These are phyloP conservation scores for Omphaloscelis lunosa DNA, from an alignment of 2,888 invertebrate species.

Conservation along the genomic window DNA sequence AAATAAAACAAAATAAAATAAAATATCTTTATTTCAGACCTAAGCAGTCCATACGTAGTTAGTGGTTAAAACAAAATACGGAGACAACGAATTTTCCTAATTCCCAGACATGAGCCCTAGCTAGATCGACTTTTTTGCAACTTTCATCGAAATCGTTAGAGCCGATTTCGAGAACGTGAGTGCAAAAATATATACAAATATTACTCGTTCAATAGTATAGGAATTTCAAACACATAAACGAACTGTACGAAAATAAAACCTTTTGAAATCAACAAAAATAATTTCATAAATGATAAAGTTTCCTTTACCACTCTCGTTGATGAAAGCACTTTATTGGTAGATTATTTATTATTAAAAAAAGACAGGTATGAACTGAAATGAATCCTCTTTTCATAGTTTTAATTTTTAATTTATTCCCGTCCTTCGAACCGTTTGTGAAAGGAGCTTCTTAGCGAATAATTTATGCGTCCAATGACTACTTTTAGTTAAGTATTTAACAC, in stretches of 20 bases:
- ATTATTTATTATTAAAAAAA: not conserved
- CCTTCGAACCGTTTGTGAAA: conserved; percentile 12
- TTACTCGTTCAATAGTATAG: too few species aligned
- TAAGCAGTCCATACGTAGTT: too few species aligned
- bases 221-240: too few species aligned
- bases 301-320: not conserved
- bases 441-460: conserved; percentile 37
- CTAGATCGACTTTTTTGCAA: too few species aligned
- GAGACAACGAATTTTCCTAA: too few species aligned
- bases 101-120: too few species aligned
- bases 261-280: not conserved
- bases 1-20: too few species aligned
- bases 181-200: too few species aligned
- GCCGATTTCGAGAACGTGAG: too few species aligned
- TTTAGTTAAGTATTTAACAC: conserved; percentile 32
- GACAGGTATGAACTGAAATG: conserved; percentile 2
- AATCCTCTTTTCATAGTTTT: conserved; percentile 35
- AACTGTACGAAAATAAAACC: not conserved
- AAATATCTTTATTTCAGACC: too few species aligned
- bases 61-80: too few species aligned
- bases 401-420: conserved; percentile 47
- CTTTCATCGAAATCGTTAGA: too few species aligned
- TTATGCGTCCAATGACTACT: conserved; percentile 7
- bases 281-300: not conserved
- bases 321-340: conserved; percentile 6